Base-by-base conservation (phyloP, 2,797 vertebrate species). In the Channallabes apus region DNA sequence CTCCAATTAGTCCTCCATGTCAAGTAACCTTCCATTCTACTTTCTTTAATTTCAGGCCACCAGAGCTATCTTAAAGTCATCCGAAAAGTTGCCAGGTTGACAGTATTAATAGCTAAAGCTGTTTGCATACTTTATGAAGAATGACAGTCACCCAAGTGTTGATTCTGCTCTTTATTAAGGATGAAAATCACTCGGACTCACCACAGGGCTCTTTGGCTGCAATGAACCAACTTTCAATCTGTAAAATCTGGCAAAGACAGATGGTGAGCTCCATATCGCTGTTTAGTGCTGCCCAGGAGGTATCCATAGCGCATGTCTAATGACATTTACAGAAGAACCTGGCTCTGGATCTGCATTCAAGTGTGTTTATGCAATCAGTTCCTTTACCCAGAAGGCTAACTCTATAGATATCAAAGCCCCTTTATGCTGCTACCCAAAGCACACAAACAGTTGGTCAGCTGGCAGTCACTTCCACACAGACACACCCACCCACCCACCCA, bases 141-240 rank as follows among this genome's bases (percentile, higher is more conserved):
- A 24, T 22, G 32, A 38, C 32, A 71, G 38, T 71, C 35, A 38
- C 35, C 68, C 68, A 71, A 41, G 51, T 29, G 15, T 35, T 59
- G 29, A 59, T 77, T 9, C 27, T 62, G 22, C 3, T n/a, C 20
- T 61, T 79, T 62, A 79, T 8, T 61, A 32, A 79, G 32, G 58
- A 24, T 79, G 2, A 62, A 56, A 79, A 38, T 79, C 5, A 15
- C 29, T 59, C 29, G 24, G 38, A 78, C 4, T 38, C 29, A 59
- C 56, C 20, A 59, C 11, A 38, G 56, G 75, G 75, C 75, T 59
- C 20, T 1, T 0, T 78, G 56, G 29, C 29, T n/a, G 58, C 76
- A 78, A 12, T 20, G n/a, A 76, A 61, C 58, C 58, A 79, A 62
- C 32, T n/a, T 79, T 62, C 58, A 79, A 59, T 77, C 54, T 59